Evolutionary conservation across 1,140 invertebrate genomes (phyloP), one percentile per base, ranked within the genome.

Genomic region (Zophobas morio): DNA sequence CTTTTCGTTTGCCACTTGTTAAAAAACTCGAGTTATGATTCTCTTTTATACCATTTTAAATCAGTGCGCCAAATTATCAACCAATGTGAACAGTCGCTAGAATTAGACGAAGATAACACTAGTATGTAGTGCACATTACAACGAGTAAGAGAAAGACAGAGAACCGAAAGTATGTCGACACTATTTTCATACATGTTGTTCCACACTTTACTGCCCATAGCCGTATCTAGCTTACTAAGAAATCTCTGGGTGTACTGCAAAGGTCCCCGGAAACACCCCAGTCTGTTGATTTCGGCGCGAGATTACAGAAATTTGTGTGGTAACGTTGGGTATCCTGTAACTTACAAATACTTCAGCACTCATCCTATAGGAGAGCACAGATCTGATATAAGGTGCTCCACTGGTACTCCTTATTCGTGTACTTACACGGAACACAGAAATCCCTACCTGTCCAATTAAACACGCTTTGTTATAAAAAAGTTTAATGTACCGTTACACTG

Each of bases 341-440:
- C 46, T 40, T 78, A 78, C 35, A 63, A 54, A 40, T 78, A 78
- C 35, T 74, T 60, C 42, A 47, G 70, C 2, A 53, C 51, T 36
- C 33, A 46, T 0, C 8, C 2, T 32, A 32, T 66, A 32, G 60
- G 39, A 2, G 39, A 40, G 1, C 8, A 40, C 20, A 39, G 39
- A 8, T 42, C n/a, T 42, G 60, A 33, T 32, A n/a, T 66, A 2
- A 37, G 33, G 37, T 66, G 60, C 6, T 8, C 8, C 0, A 39
- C n/a, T 32, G n/a, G 6, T 4, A 2, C 0, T 32, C 60, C 60
- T n/a, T 20, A 40, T 4, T 4, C 42, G n/a, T 66, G 60, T 8
- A 66, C 60, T 40, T 32, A 66, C 33, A 32, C n/a, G 0, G 37
- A 66, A 66, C 49, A 20, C 20, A 20, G 32, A 33, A 20, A 33